These are phyloP conservation scores for Anthrax anthrax DNA, from an alignment of 2,888 invertebrate genomes.

Conservation along the genomic window DNA sequence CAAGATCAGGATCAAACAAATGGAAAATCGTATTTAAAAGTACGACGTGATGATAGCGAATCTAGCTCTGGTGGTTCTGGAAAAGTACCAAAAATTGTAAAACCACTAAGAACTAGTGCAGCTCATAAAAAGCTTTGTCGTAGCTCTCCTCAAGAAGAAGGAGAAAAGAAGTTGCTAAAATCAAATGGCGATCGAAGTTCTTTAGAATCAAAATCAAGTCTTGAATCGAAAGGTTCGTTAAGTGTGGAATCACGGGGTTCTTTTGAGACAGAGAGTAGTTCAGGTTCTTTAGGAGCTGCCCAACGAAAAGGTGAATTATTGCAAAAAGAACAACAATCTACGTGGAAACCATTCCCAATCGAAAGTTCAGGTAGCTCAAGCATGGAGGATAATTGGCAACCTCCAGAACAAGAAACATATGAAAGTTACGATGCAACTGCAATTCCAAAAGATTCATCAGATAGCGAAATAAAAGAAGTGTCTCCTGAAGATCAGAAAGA, in stretches of 20 bases:
- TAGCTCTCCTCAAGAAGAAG: constrained; percentile 39
- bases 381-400: constrained; percentile 69
- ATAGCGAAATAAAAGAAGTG: constrained; percentile 35
- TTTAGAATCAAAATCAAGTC: constrained; percentile 43
- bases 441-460: constrained; percentile 24
- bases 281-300: constrained; percentile 57
- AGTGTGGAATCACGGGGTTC: constrained; percentile 59
- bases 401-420: constrained; percentile 55
- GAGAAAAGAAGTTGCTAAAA: constrained; percentile 18
- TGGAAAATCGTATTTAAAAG: constrained; percentile 34
- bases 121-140: constrained; percentile 35
- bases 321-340: constrained; percentile 55
- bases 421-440: constrained; percentile 38
- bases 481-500: constrained; percentile 42
- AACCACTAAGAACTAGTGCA: constrained; percentile 22
- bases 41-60: constrained; percentile 41
- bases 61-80: constrained; percentile 44
- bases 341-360: constrained; percentile 70
- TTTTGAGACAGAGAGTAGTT: constrained; percentile 60
- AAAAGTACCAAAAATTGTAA: constrained; percentile 39
- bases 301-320: constrained; percentile 45
- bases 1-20: constrained; percentile 26
- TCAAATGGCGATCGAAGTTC: constrained; percentile 32
- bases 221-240: constrained; percentile 46
- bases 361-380: constrained; percentile 78